A percentile compares a stretch with the other conserved stretches of the same genome.
These are phyloP conservation scores for Periplaneta americana DNA, from an alignment of 1,140 invertebrate genomes.

Conservation along the genomic window DNA sequence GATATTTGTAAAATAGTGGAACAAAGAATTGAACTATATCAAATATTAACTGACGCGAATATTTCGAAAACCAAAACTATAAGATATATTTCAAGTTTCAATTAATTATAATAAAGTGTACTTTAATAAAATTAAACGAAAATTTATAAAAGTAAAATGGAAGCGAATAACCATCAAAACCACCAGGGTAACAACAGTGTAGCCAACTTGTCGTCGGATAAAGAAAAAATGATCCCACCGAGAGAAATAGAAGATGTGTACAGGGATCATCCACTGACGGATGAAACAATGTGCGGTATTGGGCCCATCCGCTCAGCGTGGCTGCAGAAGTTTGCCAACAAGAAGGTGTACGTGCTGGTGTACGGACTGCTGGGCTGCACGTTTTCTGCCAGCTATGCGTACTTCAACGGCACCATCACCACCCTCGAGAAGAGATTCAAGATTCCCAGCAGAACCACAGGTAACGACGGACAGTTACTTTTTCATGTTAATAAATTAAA, in stretches of 20 bases:
- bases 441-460: constrained; percentile 68
- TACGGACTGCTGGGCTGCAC: constrained; percentile 68
- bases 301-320: constrained; percentile 2
- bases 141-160: neutral
- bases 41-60: no score
- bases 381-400: constrained; percentile 68
- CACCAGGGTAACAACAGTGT: neutral
- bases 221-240: neutral
- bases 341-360: constrained; percentile 65
- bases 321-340: constrained; percentile 54
- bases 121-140: neutral
- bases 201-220: neutral
- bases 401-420: constrained; percentile 71
- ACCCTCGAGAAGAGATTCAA: constrained; percentile 78
- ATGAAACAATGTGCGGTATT: constrained; percentile 8
- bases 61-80: no score
- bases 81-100: no score
- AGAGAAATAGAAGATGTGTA: constrained; percentile 6
- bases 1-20: no score
- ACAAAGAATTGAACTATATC: no score
- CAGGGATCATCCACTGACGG: constrained; percentile 8
- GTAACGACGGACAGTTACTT: constrained; percentile 41
- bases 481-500: no score
- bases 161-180: neutral
- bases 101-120: no score